Evolutionary conservation across 2,113 vertebrate species (phyloP).

Genomic region (Platichthys stellatus): DNA sequence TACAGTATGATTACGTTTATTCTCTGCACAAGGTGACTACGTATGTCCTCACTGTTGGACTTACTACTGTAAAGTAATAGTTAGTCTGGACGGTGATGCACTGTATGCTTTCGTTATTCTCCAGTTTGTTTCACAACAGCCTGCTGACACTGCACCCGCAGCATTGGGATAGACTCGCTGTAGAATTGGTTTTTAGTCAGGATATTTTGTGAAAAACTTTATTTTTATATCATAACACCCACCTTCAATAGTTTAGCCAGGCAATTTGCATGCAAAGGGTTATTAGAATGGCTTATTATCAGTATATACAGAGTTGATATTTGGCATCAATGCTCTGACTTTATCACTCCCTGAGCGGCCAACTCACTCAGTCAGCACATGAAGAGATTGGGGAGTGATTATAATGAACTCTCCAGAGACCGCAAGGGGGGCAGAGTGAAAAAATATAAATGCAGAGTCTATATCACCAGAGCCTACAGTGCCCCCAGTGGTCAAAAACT

Average conservation of each 20-base stretch:
- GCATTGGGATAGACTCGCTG: not conserved
- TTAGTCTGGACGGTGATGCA: not conserved
- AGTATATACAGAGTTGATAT: conserved; percentile 5
- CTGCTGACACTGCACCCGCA: not conserved
- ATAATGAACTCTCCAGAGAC: too few species aligned
- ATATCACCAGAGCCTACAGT: too few species aligned
- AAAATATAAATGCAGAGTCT: too few species aligned
- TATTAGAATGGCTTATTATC: not conserved
- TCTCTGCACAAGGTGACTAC: too few species aligned
- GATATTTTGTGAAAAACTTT: not conserved
- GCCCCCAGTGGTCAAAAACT: too few species aligned
- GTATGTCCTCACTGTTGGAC: too few species aligned
- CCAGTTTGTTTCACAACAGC: not conserved
- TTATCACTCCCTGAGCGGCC: too few species aligned
- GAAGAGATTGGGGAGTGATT: too few species aligned
- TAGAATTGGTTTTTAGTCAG: not conserved
- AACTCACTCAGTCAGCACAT: too few species aligned
- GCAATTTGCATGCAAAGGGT: not conserved
- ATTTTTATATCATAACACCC: not conserved
- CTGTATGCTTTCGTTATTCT: not conserved
- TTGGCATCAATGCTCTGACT: conserved; percentile 1
- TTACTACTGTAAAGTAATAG: too few species aligned
- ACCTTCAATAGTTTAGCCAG: not conserved
- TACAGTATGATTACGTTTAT: too few species aligned
- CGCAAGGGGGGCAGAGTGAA: too few species aligned